These are phyloP conservation scores for Odontophorus gujanensis DNA, from an alignment of 2,113 vertebrate species.

Conservation along the genomic window DNA sequence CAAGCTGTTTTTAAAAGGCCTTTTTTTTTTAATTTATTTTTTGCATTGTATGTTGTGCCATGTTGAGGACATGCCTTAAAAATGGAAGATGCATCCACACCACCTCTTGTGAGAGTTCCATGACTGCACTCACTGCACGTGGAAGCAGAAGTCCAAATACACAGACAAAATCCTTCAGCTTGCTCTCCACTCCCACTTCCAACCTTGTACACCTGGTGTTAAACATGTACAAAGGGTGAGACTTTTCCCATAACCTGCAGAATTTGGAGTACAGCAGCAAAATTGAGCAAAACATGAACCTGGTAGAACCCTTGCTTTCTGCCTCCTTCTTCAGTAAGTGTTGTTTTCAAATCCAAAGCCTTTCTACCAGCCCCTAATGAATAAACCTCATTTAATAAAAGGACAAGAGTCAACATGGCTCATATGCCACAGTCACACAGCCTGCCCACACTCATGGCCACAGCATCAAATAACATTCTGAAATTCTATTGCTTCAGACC, in stretches of 20 bases:
- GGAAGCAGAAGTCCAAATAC: neutral
- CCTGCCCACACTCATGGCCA: neutral
- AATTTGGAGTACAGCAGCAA: neutral
- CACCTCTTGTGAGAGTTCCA: rapidly evolving
- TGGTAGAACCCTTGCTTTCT: neutral
- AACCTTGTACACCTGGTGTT: conserved; percentile 2
- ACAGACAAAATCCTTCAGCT: neutral
- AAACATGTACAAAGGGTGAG: neutral
- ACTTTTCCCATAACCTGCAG: neutral
- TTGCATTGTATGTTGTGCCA: neutral
- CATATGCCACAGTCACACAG: neutral
- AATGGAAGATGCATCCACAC: neutral
- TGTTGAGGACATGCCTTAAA: neutral
- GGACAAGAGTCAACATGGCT: neutral
- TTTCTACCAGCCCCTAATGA: neutral
- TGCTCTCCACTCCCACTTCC: neutral
- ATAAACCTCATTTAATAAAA: conserved; percentile 11
- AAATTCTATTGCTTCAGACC: conserved; percentile 12
- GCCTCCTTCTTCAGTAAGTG: neutral
- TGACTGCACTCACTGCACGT: neutral
- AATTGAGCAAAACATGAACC: neutral
- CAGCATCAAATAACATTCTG: neutral
- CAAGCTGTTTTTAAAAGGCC: neutral
- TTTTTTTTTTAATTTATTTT: neutral
- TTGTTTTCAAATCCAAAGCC: conserved; percentile 28